A percentile compares a stretch with the other conserved stretches of the same genome.
Conservation (phyloP, 2,113 vertebrate genomes). For the Fregata magnificens region DNA sequence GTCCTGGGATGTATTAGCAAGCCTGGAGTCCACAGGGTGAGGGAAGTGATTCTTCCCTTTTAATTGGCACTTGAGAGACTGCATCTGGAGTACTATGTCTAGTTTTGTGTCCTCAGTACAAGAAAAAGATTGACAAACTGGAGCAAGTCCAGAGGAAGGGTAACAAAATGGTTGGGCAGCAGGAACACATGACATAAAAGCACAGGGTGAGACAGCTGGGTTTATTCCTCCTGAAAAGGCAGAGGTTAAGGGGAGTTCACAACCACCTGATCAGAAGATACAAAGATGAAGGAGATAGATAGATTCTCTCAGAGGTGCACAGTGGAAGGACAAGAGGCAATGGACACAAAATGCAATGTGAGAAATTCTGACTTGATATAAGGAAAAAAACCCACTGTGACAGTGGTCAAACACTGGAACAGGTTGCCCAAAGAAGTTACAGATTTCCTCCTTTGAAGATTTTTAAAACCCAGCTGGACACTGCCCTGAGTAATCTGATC, state of each 20-base stretch:
- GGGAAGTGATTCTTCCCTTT: neutral
- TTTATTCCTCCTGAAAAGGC: neutral
- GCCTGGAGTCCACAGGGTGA: neutral
- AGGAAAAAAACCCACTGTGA: neutral
- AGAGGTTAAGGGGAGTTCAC: neutral
- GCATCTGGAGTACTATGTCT: neutral
- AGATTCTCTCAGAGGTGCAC: neutral
- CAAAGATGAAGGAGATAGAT: neutral
- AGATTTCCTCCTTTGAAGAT: neutral
- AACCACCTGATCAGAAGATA: neutral
- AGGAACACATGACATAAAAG: neutral
- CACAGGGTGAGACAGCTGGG: neutral
- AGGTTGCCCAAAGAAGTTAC: neutral
- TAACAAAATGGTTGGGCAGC: neutral
- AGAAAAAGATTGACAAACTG: neutral
- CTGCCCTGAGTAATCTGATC: neutral
- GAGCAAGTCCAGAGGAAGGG: neutral
- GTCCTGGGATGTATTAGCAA: neutral
- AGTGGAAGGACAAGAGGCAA: neutral
- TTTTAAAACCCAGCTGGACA: neutral
- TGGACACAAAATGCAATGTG: neutral
- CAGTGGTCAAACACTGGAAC: neutral
- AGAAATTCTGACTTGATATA: neutral
- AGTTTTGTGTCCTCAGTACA: neutral
- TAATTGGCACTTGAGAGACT: neutral